Evolutionary conservation across 2,888 invertebrate genomes (phyloP).

Genomic region (Standfussiana lucernea): DNA sequence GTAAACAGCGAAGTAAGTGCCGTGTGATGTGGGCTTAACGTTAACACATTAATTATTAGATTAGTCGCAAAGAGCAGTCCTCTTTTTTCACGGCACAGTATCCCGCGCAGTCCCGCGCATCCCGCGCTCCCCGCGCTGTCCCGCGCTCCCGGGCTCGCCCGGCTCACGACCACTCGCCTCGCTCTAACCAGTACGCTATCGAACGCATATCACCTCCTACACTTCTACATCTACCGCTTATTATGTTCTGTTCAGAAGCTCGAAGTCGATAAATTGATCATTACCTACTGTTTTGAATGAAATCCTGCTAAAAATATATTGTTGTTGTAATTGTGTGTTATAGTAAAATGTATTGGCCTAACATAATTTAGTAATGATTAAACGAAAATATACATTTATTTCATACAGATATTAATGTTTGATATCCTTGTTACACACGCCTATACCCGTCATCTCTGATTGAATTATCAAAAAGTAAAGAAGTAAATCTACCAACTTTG

Average conservation of each 20-base stretch:
- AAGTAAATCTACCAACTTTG: slow-evolving; percentile 59
- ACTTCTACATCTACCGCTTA: slow-evolving; percentile 73
- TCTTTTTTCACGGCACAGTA: slow-evolving; percentile 39
- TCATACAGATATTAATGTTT: slow-evolving; percentile 62
- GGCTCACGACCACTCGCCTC: slow-evolving; percentile 71
- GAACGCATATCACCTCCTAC: slow-evolving; percentile 79
- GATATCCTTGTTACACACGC: slow-evolving; percentile 60
- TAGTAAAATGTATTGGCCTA: slow-evolving; percentile 67
- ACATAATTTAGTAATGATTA: slow-evolving; percentile 58
- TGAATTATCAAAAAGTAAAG: slow-evolving; percentile 66
- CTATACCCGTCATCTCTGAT: slow-evolving; percentile 54
- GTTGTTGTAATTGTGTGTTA: slow-evolving; percentile 65
- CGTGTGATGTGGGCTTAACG: slow-evolving; percentile 49
- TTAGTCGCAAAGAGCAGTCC: slow-evolving; percentile 48
- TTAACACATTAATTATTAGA: slow-evolving; percentile 52
- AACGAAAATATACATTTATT: slow-evolving; percentile 64
- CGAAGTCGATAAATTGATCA: slow-evolving; percentile 63
- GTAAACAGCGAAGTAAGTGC: slow-evolving; percentile 40
- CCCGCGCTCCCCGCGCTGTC: slow-evolving; percentile 22
- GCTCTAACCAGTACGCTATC: slow-evolving; percentile 79
- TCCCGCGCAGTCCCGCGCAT: slow-evolving; percentile 22
- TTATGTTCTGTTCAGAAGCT: slow-evolving; percentile 75
- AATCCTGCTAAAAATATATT: slow-evolving; percentile 49
- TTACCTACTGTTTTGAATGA: slow-evolving; percentile 44
- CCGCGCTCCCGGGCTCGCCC: slow-evolving; percentile 31